Percentiles rank a stretch among this genome's conserved stretches.
Conservation (phyloP, 2,888 invertebrate species). For the Thecocarcelia acutangulata region DNA sequence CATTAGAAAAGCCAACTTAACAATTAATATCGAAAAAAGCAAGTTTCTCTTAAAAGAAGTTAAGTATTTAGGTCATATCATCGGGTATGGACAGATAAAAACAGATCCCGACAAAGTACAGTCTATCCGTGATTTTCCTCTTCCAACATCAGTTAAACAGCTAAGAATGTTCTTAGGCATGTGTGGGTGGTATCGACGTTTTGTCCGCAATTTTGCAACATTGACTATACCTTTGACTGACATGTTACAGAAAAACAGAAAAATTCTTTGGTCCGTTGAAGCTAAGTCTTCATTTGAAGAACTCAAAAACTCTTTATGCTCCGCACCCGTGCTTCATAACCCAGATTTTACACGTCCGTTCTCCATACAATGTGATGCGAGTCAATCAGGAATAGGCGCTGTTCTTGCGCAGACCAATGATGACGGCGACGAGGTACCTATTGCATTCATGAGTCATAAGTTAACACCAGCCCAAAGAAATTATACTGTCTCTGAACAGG, state of each 20-base stretch:
- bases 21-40: no score
- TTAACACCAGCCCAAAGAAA: conserved; percentile 9
- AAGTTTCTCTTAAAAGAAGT: no score
- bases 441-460: conserved; percentile 9
- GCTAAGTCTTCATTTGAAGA: no score
- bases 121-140: conserved; percentile 42
- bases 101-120: no score
- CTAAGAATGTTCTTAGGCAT: conserved; percentile 42
- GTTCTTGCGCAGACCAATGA: conserved; percentile 7
- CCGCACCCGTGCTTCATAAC: no score
- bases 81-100: conserved; percentile 43
- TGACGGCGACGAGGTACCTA: not conserved
- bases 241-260: not conserved
- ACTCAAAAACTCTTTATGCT: no score
- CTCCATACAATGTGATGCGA: conserved; percentile 15
- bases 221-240: no score
- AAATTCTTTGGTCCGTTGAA: not conserved
- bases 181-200: no score
- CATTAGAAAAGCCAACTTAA: no score
- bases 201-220: no score
- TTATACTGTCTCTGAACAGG: conserved; percentile 19
- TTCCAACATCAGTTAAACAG: conserved; percentile 37
- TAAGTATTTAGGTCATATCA: conserved; percentile 8
- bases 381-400: not conserved
- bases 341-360: conserved; percentile 24